Evolutionary conservation across 92 coral and sea anemone genomes (phyloP), one percentile per base, ranked within the genome.

Genomic region (Palythoa grandiflora): DNA sequence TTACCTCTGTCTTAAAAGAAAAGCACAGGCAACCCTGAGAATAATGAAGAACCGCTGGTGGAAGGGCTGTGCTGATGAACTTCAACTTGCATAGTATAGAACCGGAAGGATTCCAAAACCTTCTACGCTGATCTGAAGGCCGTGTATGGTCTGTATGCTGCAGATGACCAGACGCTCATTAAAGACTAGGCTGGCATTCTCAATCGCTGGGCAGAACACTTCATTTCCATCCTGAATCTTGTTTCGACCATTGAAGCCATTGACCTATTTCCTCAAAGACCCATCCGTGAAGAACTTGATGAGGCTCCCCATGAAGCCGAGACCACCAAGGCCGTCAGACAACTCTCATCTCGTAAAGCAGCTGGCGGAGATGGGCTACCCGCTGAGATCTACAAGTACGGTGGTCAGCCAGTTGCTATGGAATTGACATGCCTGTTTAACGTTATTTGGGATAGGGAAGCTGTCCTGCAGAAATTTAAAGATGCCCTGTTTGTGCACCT

Each of bases 381-480:
- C 17, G 71, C 71, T 20, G 40, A 80, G 52, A 17, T 81, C 73
- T 57, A 59, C 86, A 81, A 81, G 84, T 54, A 19, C 16, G 85
- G 71, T 79, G 85, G 85, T 3, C 38, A 79, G n/a, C 71, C 28
- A 28, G 28, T 28, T 28, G 28, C 28, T 28, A 28, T 28, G 28
- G 28, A 28, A 28, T 28, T 28, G 16, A 60, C 86, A 16, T 36
- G 53, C 17, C 52, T 61, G 53, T 81, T 81, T 52, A 81, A 79
- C 28, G 68, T 36, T 17, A 65, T 53, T 37, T 83, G 87, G 87
- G 53, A 48, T 60, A 28, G 28, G 40, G 87, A 44, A 37, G 47
- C 57, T 12, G 87, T 83, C 75, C 87, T 51, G 65, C 85, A 83
- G 75, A 72, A 83, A 9, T 83, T 83, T 66, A 83, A 65, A 83